Percentiles rank a stretch among this genome's conserved stretches.
These are phyloP conservation scores for Xanthorhoe spadicearia DNA, from an alignment of 2,888 invertebrate species.

Conservation along the genomic window DNA sequence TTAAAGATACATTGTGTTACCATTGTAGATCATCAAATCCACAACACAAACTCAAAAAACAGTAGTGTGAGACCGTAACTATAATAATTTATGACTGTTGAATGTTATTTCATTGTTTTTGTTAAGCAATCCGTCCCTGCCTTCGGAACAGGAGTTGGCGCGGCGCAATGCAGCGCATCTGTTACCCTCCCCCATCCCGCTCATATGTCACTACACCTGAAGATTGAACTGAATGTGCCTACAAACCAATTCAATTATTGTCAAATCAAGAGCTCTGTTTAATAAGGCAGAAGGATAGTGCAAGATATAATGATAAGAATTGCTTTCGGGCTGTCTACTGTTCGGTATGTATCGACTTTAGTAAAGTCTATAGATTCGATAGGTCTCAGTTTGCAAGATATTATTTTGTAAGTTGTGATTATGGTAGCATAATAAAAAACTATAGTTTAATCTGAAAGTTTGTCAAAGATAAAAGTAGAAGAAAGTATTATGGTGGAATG, in stretches of 20 bases:
- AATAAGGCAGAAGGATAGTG: neutral
- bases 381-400: too few species aligned
- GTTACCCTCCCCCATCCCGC: slow-evolving; percentile 62
- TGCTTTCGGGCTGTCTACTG: neutral
- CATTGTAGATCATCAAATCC: too few species aligned
- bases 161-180: slow-evolving; percentile 83
- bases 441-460: too few species aligned
- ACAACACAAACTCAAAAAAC: too few species aligned
- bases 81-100: neutral
- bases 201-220: slow-evolving; percentile 46
- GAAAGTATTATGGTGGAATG: too few species aligned
- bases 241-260: slow-evolving; percentile 14
- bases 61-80: too few species aligned
- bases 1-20: too few species aligned
- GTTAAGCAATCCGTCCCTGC: slow-evolving; percentile 57
- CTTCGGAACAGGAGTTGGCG: slow-evolving; percentile 61
- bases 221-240: slow-evolving; percentile 39
- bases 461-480: too few species aligned
- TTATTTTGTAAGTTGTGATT: too few species aligned
- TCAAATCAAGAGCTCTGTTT: neutral
- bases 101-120: neutral
- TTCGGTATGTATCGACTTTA: neutral
- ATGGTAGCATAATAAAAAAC: too few species aligned
- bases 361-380: too few species aligned
- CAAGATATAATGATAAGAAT: neutral